Evolutionary conservation across 1,140 invertebrate genomes (phyloP), one percentile per base, ranked within the genome.

Genomic region (Orius insidiosus): DNA sequence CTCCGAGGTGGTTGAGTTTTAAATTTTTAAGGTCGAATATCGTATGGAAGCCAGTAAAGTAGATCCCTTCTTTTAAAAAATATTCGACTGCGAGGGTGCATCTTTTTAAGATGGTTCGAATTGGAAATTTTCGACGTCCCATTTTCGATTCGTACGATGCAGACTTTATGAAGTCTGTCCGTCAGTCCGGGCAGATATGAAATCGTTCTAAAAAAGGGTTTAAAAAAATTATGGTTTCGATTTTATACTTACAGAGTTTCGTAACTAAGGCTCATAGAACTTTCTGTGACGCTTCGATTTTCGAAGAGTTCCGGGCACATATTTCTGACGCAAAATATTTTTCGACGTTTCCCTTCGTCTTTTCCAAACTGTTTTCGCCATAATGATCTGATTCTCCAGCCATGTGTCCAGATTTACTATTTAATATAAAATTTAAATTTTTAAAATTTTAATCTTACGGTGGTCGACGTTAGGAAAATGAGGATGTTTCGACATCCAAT

Each of bases 301-400:
- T 44, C 47, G 47, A 63, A 64, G 42, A 59, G 57, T 42, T 62
- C 58, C 0, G 63, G 63, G 9, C 53, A 53, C n/a, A 54, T 47
- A 4, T 59, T 53, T 37, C 59, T 54, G 6, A 56, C 47, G 1
- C 60, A 54, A 44, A 56, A n/a, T n/a, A n/a, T n/a, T 54, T 51
- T 47, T 65, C 63, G 5, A 64, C 45, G 33, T 55, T 55, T 11
- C 53, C 43, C 48, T 65, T 64, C 5, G 62, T 56, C 19, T 55
- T 54, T 41, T 64, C 60, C 50, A 64, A 40, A 52, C 74, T 78
- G 54, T 73, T 77, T 80, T 77, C 52, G 71, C 72, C 13, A 75
- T 69, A 2, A 76, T 63, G 19, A 80, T 59, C 56, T 76, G 75
- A 24, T 64, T 66, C 19, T 74, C 55, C 5, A 79, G 46, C 57